Evolutionary conservation across 1,140 invertebrate genomes (phyloP), one percentile per base, ranked within the genome.

Genomic region (Brachionus sp.): DNA sequence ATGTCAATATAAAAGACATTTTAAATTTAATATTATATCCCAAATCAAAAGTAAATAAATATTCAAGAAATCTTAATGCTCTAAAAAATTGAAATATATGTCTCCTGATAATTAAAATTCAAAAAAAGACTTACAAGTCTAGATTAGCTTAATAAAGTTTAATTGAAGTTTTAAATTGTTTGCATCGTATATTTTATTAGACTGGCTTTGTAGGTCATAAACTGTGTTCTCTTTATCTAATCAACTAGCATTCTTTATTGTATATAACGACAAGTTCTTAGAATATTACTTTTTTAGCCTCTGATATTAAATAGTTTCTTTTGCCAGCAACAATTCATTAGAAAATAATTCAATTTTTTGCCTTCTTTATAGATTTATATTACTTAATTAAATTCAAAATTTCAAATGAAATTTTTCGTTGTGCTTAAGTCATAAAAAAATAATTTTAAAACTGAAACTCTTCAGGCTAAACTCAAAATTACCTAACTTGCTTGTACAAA

Each of bases 51-150:
- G 39, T 42, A 7, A 6, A 10, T 23, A 9, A 57, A 57, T 57
- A 23, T 57, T 57, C 50, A 57, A 57, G 50, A 66, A 33, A 66
- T 66, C 13, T 66, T 66, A 16, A 66, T 37, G 64, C 64, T 66
- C 64, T 66, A 66, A 66, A 66, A 66, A 66, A 66, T 66, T 66
- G 64, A 66, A 66, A 66, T 66, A 66, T 66, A n/a, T 66, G 64
- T 66, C 64, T 66, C 64, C 12, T 66, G 64, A 33, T 66, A 16
- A 29, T 25, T 37, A 13, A 66, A 66, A 33, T 37, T 66, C 33
- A 66, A 33, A 66, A n/a, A 66, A 66, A 66, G 64, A 33, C 64
- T 33, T 66, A 66, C 64, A 66, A 66, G 25, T 66, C 33, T 37
- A 57, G 50, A 16, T 57, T 57, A 57, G 50, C 33, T 66, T 33